A percentile compares a stretch with the other conserved stretches of the same genome.
Conservation (phyloP, 2,888 invertebrate species). For the Rhopalosiphum nymphaeae region DNA sequence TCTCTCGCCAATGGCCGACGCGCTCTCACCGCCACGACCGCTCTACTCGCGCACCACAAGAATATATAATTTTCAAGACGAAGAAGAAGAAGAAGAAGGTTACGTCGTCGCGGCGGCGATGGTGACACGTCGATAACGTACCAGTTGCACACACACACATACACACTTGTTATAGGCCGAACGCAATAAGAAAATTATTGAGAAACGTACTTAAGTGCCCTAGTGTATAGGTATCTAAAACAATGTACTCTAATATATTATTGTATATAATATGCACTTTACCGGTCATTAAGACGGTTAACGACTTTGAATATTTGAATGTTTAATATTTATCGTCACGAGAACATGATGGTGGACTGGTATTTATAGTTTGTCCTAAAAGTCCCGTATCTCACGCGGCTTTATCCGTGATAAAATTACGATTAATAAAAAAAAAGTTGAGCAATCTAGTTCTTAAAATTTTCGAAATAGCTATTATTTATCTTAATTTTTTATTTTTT, state of each 20-base stretch:
- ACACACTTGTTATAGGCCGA: neutral
- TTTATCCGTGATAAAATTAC: too few relatives aligned
- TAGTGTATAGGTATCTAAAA: neutral
- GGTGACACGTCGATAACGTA: slow-evolving; percentile 24
- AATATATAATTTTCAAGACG: neutral
- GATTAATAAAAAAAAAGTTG: neutral
- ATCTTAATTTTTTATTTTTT: neutral
- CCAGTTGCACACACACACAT: neutral
- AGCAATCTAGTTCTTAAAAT: neutral
- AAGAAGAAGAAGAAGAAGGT: neutral
- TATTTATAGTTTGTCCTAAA: neutral
- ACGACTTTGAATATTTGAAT: neutral
- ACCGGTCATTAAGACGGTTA: neutral
- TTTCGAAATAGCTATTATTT: neutral
- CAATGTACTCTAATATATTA: neutral
- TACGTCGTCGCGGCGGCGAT: slow-evolving; percentile 13
- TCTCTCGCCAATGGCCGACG: neutral
- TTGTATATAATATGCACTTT: neutral
- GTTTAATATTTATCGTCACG: neutral
- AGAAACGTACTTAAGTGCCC: neutral
- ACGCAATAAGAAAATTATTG: neutral
- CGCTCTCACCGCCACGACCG: neutral
- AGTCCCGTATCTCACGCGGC: neutral
- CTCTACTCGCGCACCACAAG: neutral
- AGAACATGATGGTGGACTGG: neutral